These are phyloP conservation scores for Pseudorhiza aurosa DNA, from an alignment of 30 jellyfish, hydroid and myxozoan species.

Conservation along the genomic window DNA sequence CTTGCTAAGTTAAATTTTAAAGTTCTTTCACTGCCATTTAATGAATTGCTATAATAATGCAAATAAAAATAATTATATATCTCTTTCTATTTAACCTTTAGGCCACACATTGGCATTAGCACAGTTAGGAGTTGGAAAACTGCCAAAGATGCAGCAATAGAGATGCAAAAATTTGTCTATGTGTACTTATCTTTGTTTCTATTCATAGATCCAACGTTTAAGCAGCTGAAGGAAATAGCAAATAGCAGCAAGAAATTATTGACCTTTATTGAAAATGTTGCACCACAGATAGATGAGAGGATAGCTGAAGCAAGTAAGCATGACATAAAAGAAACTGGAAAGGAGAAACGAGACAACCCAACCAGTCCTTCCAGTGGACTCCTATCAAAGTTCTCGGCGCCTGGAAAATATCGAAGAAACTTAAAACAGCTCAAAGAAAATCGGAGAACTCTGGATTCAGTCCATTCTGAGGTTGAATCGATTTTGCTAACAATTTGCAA, in stretches of 20 bases:
- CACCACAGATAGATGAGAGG: slow-evolving; percentile 66
- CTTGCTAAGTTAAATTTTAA: too few relatives aligned
- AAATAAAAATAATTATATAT: too few relatives aligned
- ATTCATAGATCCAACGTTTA: slow-evolving; percentile 43
- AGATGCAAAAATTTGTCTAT: not conserved
- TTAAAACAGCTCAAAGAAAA: slow-evolving; percentile 67
- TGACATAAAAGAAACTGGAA: slow-evolving; percentile 82
- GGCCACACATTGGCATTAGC: too few relatives aligned
- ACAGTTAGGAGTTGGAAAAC: too few relatives aligned
- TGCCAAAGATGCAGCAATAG: too few relatives aligned
- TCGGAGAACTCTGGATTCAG: slow-evolving; percentile 27
- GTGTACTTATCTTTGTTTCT: not conserved
- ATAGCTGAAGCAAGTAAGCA: slow-evolving; percentile 70
- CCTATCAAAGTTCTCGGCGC: slow-evolving; percentile 86
- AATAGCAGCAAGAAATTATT: slow-evolving; percentile 49
- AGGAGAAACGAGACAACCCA: slow-evolving; percentile 55
- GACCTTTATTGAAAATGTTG: slow-evolving; percentile 23
- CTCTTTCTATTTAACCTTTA: too few relatives aligned
- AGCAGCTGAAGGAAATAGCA: slow-evolving; percentile 45
- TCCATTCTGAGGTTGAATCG: slow-evolving; percentile 64
- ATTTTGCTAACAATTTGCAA: slow-evolving; percentile 30
- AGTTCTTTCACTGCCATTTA: too few relatives aligned
- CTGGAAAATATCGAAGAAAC: slow-evolving; percentile 91
- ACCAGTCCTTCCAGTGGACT: slow-evolving; percentile 70
- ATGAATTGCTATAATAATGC: too few relatives aligned